Evolutionary conservation across 2,888 invertebrate species (phyloP).

Genomic region (Helobdella robusta): DNA sequence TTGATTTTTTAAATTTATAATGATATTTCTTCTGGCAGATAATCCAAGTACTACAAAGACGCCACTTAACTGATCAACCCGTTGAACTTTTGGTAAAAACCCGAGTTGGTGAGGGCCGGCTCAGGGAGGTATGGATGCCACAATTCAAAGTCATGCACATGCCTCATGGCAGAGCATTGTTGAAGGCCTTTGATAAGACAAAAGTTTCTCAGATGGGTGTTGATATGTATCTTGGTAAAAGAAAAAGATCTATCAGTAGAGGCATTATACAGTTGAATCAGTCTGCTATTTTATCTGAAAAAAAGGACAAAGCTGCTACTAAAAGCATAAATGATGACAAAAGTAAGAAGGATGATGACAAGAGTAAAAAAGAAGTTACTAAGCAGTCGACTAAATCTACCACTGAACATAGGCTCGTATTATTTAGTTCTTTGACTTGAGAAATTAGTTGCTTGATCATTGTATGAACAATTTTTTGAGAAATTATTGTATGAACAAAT

Average conservation of each 20-base stretch:
- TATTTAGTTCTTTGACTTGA: too few relatives aligned
- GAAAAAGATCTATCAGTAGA: too few relatives aligned
- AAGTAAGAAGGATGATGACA: too few relatives aligned
- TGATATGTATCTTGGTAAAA: slow-evolving; percentile 26
- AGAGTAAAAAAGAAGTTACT: too few relatives aligned
- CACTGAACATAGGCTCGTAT: too few relatives aligned
- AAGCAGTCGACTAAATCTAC: too few relatives aligned
- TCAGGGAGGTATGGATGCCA: slow-evolving; percentile 21
- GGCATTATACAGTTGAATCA: too few relatives aligned
- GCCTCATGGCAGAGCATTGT: slow-evolving; percentile 5
- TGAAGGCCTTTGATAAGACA: slow-evolving; percentile 18
- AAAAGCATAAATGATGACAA: neutral
- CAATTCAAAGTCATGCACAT: neutral
- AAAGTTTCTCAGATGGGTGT: slow-evolving; percentile 27
- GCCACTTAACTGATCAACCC: slow-evolving; percentile 23
- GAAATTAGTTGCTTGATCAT: too few relatives aligned
- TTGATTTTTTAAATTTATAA: too few relatives aligned
- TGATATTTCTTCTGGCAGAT: slow-evolving; percentile 15
- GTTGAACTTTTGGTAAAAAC: slow-evolving; percentile 26
- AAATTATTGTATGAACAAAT: too few relatives aligned
- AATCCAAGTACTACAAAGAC: slow-evolving; percentile 20
- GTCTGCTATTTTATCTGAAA: too few relatives aligned
- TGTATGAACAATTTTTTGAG: too few relatives aligned
- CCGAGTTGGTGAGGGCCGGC: neutral
- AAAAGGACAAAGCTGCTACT: neutral